Conservation (phyloP, 2,113 vertebrate genomes). For the Verasper variegatus region DNA sequence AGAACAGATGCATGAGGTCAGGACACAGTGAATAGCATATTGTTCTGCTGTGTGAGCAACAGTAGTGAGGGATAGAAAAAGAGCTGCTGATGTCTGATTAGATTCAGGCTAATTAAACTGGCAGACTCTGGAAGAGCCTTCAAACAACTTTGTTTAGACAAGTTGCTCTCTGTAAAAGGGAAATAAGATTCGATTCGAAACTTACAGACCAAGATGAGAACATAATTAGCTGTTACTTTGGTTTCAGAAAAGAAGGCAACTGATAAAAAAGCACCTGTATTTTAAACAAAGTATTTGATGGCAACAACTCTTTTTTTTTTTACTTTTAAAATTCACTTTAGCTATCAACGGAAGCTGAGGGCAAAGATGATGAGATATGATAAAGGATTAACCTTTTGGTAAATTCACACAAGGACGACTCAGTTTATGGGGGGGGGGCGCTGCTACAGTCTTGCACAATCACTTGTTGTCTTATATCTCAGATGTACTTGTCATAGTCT, state of each 20-base stretch:
- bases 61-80: slow-evolving; percentile 45
- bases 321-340: background rate
- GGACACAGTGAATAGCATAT: slow-evolving; percentile 64
- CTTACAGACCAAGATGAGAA: background rate
- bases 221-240: slow-evolving; percentile 5
- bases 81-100: slow-evolving; percentile 70
- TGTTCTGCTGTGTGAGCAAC: slow-evolving; percentile 74
- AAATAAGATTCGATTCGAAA: slow-evolving; percentile 48
- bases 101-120: slow-evolving; percentile 69
- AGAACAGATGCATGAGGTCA: slow-evolving; percentile 70
- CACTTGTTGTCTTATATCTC: background rate
- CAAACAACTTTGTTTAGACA: slow-evolving; percentile 53
- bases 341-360: background rate
- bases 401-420: slow-evolving; percentile 1
- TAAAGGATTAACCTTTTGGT: background rate
- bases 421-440: background rate
- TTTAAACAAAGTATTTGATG: background rate
- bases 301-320: background rate
- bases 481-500: slow-evolving; percentile 8
- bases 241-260: background rate
- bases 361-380: background rate
- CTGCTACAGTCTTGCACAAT: background rate
- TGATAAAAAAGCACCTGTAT: slow-evolving; percentile 7
- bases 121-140: slow-evolving; percentile 41
- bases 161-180: slow-evolving; percentile 31